Evolutionary conservation across 53 echinoderm and acorn worm genomes (phyloP), one percentile per base, ranked within the genome.

Genomic region (Astropecten irregularis): DNA sequence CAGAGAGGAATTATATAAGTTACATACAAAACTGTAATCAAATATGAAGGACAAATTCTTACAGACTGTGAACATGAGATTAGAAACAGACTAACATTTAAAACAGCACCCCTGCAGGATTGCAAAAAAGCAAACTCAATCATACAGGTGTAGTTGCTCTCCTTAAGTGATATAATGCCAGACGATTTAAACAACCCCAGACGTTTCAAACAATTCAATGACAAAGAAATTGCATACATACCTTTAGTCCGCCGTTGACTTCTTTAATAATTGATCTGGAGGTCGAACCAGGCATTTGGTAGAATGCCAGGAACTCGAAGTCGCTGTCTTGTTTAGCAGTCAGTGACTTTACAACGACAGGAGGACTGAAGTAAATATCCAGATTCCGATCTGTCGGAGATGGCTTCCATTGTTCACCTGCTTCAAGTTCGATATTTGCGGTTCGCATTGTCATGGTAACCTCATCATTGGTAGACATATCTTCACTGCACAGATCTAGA

Each of bases 401-500:
- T 9, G 79, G 61, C 18, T 3, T 30, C 79, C 79, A 79, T 7
- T 18, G 48, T 19, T 48, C 79, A 18, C 37, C 56, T 0, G 10
- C 7, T 5, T 59, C 48, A 3, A 79, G 32, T 7, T 3, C 1
- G 10, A 60, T 34, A 10, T 10, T 25, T n/a, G 11, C 14, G 18
- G 61, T 79, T 9, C 40, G 32, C 30, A 60, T 60, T 32, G 49
- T 47, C 79, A 79, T 11, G 16, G 63, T 32, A 21, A 62, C 59
- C 26, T n/a, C 61, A 27, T 61, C 61, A 29, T 40, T 61, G 21
- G 47, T 79, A 8, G 60, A 60, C 44, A 79, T 56, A 13, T 79
- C 46, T 60, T 46, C 61, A 47, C 23, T 39, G 61, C 79, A 79
- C 40, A 79, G 20, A 47, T 79, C 79, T 79, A 33, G 11, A 26